phyloP scores from a whole-genome alignment of 2,113 vertebrate species.

The Drymodes brunneopygia region DNA sequence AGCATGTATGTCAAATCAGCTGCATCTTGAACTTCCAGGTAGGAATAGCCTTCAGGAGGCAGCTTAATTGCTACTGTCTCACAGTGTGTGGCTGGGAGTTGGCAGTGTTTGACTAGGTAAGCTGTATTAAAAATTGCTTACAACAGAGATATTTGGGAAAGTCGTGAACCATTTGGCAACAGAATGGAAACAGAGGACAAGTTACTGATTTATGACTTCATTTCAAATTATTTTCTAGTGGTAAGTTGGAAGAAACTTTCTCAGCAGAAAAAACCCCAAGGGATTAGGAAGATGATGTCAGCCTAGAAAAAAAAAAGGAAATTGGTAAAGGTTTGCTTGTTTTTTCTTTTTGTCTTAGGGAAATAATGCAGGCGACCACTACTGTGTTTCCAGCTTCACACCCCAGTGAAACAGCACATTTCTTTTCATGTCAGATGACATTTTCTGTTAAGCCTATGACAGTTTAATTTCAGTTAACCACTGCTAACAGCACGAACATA shows the following conservation, averaged over 20 bases:
- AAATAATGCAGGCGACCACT: not conserved
- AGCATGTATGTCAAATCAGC: not conserved
- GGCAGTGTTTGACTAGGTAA: not conserved
- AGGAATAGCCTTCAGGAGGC: not conserved
- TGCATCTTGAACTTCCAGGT: not conserved
- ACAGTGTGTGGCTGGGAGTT: not conserved
- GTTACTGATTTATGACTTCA: not conserved
- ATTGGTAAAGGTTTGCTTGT: not conserved
- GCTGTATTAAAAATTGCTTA: not conserved
- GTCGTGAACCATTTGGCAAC: not conserved
- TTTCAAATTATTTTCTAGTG: not conserved
- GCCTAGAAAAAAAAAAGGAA: not conserved
- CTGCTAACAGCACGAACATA: not conserved
- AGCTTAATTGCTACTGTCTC: not conserved
- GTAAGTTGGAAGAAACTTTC: not conserved
- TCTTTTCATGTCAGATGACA: conserved; percentile 54
- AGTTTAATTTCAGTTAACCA: conserved; percentile 68
- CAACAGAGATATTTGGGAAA: not conserved
- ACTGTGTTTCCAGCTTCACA: not conserved
- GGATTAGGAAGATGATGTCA: not conserved
- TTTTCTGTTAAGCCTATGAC: conserved; percentile 56
- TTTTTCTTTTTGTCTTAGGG: not conserved
- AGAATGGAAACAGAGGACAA: not conserved
- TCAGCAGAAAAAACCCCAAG: not conserved
- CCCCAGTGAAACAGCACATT: not conserved